These are phyloP conservation scores for Syngnathus typhle DNA, from an alignment of 2,113 vertebrate species.

Conservation along the genomic window DNA sequence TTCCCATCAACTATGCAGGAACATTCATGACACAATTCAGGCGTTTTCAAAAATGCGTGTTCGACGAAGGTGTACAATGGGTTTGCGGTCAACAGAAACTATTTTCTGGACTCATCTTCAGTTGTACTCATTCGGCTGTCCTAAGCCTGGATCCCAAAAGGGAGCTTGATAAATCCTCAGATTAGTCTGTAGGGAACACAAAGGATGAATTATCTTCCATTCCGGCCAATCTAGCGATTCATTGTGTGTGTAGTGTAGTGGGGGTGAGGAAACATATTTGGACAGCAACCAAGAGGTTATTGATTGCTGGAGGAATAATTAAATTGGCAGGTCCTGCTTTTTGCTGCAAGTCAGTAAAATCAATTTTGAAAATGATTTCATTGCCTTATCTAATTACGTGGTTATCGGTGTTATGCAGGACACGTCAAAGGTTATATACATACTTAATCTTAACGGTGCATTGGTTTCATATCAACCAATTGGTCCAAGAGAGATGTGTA, in stretches of 20 bases:
- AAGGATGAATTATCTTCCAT: conserved; percentile 14
- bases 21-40: not conserved
- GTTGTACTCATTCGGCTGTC: not conserved
- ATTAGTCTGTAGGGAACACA: not conserved
- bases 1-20: too few species aligned
- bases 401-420: not conserved
- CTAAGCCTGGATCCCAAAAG: not conserved
- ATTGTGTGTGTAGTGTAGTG: conserved; percentile 4
- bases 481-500: not conserved
- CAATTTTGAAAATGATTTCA: conserved; percentile 7
- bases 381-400: not conserved
- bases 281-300: conserved; percentile 43
- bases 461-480: not conserved
- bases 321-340: conserved; percentile 31
- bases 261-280: conserved; percentile 35
- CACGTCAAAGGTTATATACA: not conserved
- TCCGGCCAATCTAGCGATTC: conserved; percentile 16
- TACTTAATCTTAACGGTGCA: not conserved
- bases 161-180: not conserved
- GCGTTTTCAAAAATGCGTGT: not conserved
- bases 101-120: too few species aligned
- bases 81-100: not conserved
- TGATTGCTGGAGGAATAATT: conserved; percentile 51
- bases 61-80: not conserved
- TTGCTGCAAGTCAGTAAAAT: conserved; percentile 17